phyloP scores from a whole-genome alignment of 2,113 vertebrate species.

The Cyanoderma ruficeps region DNA sequence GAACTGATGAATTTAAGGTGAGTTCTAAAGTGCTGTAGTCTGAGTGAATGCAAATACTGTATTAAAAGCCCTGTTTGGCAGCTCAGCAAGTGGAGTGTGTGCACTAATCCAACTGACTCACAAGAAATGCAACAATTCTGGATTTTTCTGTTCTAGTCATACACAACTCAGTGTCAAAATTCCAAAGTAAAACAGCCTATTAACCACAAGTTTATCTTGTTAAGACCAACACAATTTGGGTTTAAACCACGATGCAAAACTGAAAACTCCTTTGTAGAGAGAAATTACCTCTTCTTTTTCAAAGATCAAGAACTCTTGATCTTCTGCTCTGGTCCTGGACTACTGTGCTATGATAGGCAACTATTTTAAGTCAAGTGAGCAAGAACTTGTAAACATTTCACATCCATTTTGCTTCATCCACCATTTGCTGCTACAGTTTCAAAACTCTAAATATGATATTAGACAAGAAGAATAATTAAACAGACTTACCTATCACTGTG shows the following conservation, averaged over 20 bases:
- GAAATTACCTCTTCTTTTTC: background rate
- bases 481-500: constrained; percentile 67
- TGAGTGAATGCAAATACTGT: background rate
- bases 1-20: background rate
- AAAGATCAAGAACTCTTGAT: background rate
- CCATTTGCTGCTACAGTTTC: background rate
- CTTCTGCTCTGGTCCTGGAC: background rate
- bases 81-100: background rate
- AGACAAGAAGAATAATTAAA: background rate
- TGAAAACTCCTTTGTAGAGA: background rate
- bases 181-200: background rate
- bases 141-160: background rate
- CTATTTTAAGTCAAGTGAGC: background rate
- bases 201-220: background rate
- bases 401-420: background rate
- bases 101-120: background rate
- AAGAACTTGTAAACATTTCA: background rate
- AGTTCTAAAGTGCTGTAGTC: background rate
- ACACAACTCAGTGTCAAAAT: background rate
- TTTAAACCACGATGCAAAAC: background rate
- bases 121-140: background rate
- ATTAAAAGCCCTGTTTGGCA: background rate
- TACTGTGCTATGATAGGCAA: background rate
- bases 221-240: background rate
- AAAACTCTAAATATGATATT: background rate